phyloP scores from a whole-genome alignment of 2,113 vertebrate species.

The Rafetus swinhoei region DNA sequence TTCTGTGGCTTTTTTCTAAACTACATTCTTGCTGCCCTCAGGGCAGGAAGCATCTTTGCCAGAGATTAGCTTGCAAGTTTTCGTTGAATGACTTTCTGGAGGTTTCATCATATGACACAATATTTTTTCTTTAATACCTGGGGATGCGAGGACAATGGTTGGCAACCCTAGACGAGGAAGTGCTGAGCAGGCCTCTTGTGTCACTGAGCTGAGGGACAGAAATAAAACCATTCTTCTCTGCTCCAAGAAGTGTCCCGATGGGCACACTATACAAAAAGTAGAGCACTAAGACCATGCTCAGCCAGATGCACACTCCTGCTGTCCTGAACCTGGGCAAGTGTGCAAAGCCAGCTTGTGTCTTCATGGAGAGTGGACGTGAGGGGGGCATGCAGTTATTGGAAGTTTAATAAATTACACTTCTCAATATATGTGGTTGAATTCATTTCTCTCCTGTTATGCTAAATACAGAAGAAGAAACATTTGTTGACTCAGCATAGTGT shows the following conservation, averaged over 20 bases:
- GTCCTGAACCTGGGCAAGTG: rapidly evolving
- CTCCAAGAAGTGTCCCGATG: not conserved
- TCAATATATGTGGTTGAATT: not conserved
- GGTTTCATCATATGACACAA: no score
- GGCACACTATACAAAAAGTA: no score
- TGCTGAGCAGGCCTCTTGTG: rapidly evolving
- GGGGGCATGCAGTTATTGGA: not conserved
- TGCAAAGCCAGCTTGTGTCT: not conserved
- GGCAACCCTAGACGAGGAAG: not conserved
- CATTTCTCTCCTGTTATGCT: not conserved
- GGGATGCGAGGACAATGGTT: no score
- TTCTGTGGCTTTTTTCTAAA: rapidly evolving
- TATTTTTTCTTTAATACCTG: no score
- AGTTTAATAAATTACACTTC: not conserved
- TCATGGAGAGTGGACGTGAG: not conserved
- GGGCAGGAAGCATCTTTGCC: not conserved
- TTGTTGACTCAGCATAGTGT: not conserved
- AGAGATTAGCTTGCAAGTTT: no score
- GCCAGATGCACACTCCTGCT: rapidly evolving
- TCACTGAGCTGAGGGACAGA: not conserved
- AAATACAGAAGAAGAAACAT: not conserved
- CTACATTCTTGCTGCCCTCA: not conserved
- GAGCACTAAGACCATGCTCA: not conserved
- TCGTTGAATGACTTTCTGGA: no score
- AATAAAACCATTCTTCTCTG: not conserved